Conservation (phyloP, 2,888 invertebrate genomes). For the Philonicus albiceps region DNA sequence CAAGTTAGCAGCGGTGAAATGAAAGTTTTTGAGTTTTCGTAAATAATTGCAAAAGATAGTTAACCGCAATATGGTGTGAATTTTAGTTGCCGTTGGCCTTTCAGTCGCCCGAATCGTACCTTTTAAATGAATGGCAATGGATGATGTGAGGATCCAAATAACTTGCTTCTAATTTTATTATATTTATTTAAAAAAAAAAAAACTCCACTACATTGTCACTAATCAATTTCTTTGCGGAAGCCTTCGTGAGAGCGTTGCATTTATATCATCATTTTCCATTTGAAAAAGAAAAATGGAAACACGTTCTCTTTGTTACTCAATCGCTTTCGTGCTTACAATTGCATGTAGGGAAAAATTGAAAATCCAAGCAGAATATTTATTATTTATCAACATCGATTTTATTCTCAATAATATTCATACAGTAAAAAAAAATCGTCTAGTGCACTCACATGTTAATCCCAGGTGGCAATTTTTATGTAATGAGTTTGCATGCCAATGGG, state of each 20-base stretch:
- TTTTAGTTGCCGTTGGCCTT: neutral
- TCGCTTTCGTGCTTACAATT: neutral
- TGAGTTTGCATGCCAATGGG: slow-evolving; percentile 13
- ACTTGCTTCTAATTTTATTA: neutral
- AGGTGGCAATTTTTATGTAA: slow-evolving; percentile 12
- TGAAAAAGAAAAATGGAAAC: neutral
- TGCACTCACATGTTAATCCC: neutral
- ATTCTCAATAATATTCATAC: neutral
- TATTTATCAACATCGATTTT: neutral
- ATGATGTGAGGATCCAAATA: slow-evolving; percentile 31
- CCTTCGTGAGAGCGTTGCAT: neutral
- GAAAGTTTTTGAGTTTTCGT: neutral
- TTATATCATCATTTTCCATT: neutral
- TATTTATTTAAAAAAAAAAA: too few relatives aligned
- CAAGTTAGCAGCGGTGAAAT: neutral
- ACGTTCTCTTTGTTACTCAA: neutral
- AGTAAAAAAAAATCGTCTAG: neutral
- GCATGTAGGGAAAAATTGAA: neutral
- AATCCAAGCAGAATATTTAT: neutral
- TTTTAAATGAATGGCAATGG: slow-evolving; percentile 34
- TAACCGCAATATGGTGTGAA: neutral
- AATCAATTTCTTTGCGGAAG: neutral
- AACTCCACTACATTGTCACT: too few relatives aligned
- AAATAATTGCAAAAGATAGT: neutral
- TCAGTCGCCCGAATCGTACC: neutral